Base-by-base conservation (phyloP, 2,797 vertebrate genomes). In the Kryptolebias ocellatus region DNA sequence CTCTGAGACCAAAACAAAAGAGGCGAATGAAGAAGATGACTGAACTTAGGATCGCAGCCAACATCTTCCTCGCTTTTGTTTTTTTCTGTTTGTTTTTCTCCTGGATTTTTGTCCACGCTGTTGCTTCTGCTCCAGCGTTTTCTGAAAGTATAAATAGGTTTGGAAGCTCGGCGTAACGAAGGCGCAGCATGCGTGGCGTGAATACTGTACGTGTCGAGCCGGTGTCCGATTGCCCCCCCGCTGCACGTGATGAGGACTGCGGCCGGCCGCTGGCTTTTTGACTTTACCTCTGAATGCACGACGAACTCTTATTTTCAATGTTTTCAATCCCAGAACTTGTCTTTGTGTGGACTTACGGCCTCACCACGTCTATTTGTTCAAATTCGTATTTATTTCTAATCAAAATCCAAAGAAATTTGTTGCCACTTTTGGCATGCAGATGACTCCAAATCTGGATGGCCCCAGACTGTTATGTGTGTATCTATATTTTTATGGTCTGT, bases 1-100 rank as follows among this genome's bases (percentile, higher is more conserved):
- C n/a, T 74, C 46, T 24, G 9, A 83, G 80, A 88, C 88, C 86
- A 89, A 87, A 87, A 75, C 79, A 50, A 9, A 28, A 2, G 57
- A 69, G 70, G 51, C 28, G 12, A 16, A 24, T 47, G 57, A 60
- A 68, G 11, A 17, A 64, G 53, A 28, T 15, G 0, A 11, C 7
- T 42, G 4, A 54, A 44, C 55, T 67, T 34, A 49, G 39, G 27
- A 61, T 5, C 31, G 5, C 39, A 29, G 8, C 53, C 4, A 63
- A 50, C 3, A 1, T 37, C 27, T 49, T 44, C 20, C 2, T 24
- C 20, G 2, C 20, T 24, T 24, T 24, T 24, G 1, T 24, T 24
- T 24, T 24, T 24, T 1, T 24, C 2, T 24, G 4, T 28, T 27
- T 14, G 8, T n/a, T 24, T 31, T 11, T 58, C 49, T 4, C 8